Evolutionary conservation across 92 coral and sea anemone species (phyloP).

Genomic region (Palythoa caribaeorum): DNA sequence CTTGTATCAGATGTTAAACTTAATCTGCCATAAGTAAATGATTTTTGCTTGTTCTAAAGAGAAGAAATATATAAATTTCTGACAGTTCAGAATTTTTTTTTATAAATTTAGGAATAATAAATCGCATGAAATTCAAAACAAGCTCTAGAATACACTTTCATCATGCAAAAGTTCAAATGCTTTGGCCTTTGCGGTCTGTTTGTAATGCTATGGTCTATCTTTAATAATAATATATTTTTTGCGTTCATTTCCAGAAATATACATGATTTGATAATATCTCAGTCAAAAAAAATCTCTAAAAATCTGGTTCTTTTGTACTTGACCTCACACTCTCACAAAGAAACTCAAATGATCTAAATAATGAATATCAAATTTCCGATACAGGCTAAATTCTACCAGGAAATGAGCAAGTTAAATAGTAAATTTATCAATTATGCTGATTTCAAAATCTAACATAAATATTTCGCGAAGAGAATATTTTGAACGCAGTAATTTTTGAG

Average conservation of each 20-base stretch:
- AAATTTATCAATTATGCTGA: neutral
- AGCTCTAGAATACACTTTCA: no score
- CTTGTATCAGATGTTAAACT: no score
- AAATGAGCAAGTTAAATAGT: neutral
- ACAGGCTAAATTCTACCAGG: neutral
- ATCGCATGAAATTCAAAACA: no score
- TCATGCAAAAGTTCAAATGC: no score
- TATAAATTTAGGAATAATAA: no score
- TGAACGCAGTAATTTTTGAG: neutral
- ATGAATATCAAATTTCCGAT: neutral
- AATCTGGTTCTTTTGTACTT: neutral
- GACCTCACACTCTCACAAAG: constrained; percentile 14
- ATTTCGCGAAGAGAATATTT: neutral
- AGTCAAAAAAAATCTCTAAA: neutral
- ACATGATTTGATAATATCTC: neutral
- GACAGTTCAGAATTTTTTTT: no score
- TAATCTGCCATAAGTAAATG: no score
- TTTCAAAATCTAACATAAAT: neutral
- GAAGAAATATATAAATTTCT: no score
- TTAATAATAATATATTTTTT: neutral
- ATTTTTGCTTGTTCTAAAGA: no score
- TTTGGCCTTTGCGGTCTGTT: no score
- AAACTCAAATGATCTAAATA: neutral
- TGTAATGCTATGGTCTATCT: no score
- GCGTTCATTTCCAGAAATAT: neutral